phyloP scores from a whole-genome alignment of 1,140 invertebrate species.

The Papilio aristodemus region DNA sequence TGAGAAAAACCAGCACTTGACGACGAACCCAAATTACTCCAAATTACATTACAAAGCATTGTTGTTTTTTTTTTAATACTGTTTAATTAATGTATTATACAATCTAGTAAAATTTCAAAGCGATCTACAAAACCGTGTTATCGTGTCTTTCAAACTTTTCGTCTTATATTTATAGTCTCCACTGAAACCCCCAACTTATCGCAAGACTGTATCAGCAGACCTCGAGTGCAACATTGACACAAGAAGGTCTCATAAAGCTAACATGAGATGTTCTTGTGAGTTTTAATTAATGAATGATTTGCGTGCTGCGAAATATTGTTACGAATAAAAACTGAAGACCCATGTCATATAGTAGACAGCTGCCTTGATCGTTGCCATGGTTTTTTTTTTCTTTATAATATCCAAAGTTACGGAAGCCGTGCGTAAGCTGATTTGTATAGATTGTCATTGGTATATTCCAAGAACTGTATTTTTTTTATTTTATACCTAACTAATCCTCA shows the following conservation, averaged over 20 bases:
- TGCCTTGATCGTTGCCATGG: background rate
- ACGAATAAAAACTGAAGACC: conserved; percentile 5
- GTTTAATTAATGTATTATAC: too few species aligned
- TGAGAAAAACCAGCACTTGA: too few species aligned
- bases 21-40: too few species aligned
- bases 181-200: background rate
- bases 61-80: too few species aligned
- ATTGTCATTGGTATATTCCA: background rate
- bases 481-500: too few species aligned
- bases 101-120: too few species aligned
- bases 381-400: conserved; percentile 4
- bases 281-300: background rate
- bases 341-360: conserved; percentile 5
- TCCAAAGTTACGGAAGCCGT: background rate
- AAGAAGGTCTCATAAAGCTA: background rate
- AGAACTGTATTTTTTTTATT: background rate
- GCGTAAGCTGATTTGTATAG: background rate
- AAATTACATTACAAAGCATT: too few species aligned
- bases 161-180: background rate
- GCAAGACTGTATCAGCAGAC: background rate
- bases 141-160: too few species aligned
- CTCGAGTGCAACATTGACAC: background rate
- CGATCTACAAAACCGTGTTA: too few species aligned
- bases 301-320: conserved; percentile 9
- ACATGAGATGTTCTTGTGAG: background rate